phyloP scores from a whole-genome alignment of 2,888 invertebrate genomes.

The Clostera curtula region DNA sequence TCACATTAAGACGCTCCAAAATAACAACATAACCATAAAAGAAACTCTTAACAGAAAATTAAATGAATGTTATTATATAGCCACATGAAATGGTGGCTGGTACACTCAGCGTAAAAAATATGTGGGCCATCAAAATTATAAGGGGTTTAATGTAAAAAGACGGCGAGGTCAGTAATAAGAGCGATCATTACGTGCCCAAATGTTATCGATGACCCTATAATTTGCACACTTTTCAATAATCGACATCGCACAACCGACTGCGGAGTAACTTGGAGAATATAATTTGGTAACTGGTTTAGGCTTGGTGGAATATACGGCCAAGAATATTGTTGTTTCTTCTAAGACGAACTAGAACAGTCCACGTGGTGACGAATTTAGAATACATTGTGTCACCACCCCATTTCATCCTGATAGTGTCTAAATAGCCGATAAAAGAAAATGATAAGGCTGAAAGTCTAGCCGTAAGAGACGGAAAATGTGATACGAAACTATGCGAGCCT shows the following conservation, averaged over 20 bases:
- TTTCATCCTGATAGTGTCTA: no score
- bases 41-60: slow-evolving; percentile 11
- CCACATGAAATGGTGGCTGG: slow-evolving; percentile 10
- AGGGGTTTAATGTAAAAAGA: slow-evolving; percentile 40
- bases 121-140: slow-evolving; percentile 45
- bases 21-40: slow-evolving; percentile 18
- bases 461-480: no score
- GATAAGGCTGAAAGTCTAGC: no score
- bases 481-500: no score
- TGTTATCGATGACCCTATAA: slow-evolving; percentile 42
- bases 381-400: no score
- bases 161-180: slow-evolving; percentile 33
- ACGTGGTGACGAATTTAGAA: no score
- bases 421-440: no score
- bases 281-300: slow-evolving; percentile 24
- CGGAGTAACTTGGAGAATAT: slow-evolving; percentile 23
- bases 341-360: no score
- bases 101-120: slow-evolving; percentile 23
- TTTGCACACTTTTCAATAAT: slow-evolving; percentile 59
- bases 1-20: slow-evolving; percentile 1
- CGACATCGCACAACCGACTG: slow-evolving; percentile 27
- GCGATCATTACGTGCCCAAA: slow-evolving; percentile 32
- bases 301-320: background rate
- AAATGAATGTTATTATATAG: slow-evolving; percentile 25
- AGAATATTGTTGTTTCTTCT: no score